Evolutionary conservation across 2,888 invertebrate species (phyloP), one percentile per base, ranked within the genome.

Genomic region (Xiphydria camelus): DNA sequence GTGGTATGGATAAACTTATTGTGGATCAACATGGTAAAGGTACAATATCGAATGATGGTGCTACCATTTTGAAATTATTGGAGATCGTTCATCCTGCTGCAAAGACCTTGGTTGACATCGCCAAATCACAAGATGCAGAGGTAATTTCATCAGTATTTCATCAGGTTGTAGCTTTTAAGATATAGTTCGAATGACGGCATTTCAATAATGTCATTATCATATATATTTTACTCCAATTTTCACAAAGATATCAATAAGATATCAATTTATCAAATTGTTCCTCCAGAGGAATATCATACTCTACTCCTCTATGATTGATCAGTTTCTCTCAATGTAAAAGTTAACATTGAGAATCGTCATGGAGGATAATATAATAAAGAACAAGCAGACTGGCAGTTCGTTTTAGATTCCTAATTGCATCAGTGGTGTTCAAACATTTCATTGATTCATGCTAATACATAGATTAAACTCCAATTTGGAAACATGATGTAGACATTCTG

Each of bases 1-100:
- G 99, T 19, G 99, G 99, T 54, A 95, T 99, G 96, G 99, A 99
- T 78, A 99, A 99, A 76, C 81, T 99, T 39, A 94, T 99, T 49
- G 96, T 99, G 0, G 91, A 94, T 70, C 82, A 83, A 51, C 82
- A 83, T 56, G 94, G 95, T 45, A 94, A 91, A 72, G 90, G 96
- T 0, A 96, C 96, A 2, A 98, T 99, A 60, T 98, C 98, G 1
- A 99, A 99, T 72, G 99, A 99, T 78, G 99, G 99, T 9, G 99
- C 99, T 4, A 99, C 99, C 0, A 98, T 99, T 52, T 86, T 99
- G 84, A 98, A 97, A 78, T 82, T 96, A n/a, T 73, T 99, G 62
- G 97, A 99, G 68, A 90, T 99, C 64, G 87, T 99, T 15, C 99
- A 99, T 77, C 99, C 99, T 0, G 99, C 99, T 15, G 99, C 97